Evolutionary conservation across 1,140 invertebrate species (phyloP), one percentile per base, ranked within the genome.

Genomic region (Galleria mellonella): DNA sequence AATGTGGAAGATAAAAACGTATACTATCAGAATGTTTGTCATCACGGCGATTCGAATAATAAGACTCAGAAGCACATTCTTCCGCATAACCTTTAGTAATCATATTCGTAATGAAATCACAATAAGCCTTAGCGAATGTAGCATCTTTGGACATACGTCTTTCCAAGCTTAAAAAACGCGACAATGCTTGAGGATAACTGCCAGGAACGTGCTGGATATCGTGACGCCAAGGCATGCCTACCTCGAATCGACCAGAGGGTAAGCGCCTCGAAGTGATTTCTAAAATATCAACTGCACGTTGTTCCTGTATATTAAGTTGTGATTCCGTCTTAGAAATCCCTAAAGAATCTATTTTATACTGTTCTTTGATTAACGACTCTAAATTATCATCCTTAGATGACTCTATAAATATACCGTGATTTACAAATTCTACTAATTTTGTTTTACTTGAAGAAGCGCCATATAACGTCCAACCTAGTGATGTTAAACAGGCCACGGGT

Each of bases 1-100:
- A 47, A 15, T 47, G 37, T 10, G 44, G 44, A 32, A 47, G 23
- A 28, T 47, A 47, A 9, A 10, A 40, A 11, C 37, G 36, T 10
- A 27, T 17, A 9, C 23, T 10, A 6, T 23, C 15, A 4, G 23
- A 6, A 17, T 9, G 9, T 17, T 32, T 28, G 2, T 37, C 6
- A 2, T 11, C 10, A 11, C 9, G 12, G 9, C 8, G 1, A 32
- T n/a, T n/a, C 2, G 14, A 27, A 30, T 37, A 13, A 14, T 49
- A 36, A 14, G 17, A n/a, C 9, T 30, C 13, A 9, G 13, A 6
- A 13, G 4, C 27, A 32, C 44, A 47, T 17, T 47, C 44, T 32
- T 47, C 44, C 5, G 44, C 36, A 11, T 47, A 47, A 3, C 29
- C 44, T 23, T 47, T 47, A 3, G 9, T 10, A 10, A 47, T 2